Evolutionary conservation across 2,888 invertebrate species (phyloP), one percentile per base, ranked within the genome.

Genomic region (Brachylomia viminalis): DNA sequence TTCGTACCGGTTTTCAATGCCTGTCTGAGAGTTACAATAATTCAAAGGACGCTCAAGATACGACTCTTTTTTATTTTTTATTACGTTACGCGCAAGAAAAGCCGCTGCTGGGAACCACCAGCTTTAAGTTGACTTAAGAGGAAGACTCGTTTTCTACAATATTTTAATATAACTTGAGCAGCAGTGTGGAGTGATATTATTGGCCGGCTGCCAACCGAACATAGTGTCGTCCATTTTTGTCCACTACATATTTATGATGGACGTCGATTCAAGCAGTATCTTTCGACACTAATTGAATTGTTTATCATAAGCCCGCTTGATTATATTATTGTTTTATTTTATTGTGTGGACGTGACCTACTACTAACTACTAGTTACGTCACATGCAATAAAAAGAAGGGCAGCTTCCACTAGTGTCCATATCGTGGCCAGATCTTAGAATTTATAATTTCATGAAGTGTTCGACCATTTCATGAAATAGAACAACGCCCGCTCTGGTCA

Each of bases 201-300:
- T 82, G 85, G 85, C 67, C 0, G 33, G 8, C 8, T 42, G 85
- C 82, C 82, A 82, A 56, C 42, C 2, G 15, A 38, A 47, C 45
- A 71, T 17, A 80, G 58, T 64, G 61, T 54, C 66, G 54, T 56
- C 49, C 67, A 64, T 75, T 84, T 80, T 71, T 67, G 67, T 79
- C 84, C 73, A 73, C 67, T 80, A 68, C 67, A 80, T 80, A 80
- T 83, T 80, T 80, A 83, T 80, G 67, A 70, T 66, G 59, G 27
- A 70, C 11, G 27, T n/a, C 49, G 47, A 49, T 79, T 67, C 56
- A 54, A 42, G 30, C 47, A 65, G 69, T 77, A 56, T 81, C 62
- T 75, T 59, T 65, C 20, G 78, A 82, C 83, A 66, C 49, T 80
- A 82, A 80, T 65, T 82, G 77, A 70, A 64, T 82, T n/a, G 42